Evolutionary conservation across 92 coral and sea anemone species (phyloP).

Genomic region (Isaurus tuberculatus): DNA sequence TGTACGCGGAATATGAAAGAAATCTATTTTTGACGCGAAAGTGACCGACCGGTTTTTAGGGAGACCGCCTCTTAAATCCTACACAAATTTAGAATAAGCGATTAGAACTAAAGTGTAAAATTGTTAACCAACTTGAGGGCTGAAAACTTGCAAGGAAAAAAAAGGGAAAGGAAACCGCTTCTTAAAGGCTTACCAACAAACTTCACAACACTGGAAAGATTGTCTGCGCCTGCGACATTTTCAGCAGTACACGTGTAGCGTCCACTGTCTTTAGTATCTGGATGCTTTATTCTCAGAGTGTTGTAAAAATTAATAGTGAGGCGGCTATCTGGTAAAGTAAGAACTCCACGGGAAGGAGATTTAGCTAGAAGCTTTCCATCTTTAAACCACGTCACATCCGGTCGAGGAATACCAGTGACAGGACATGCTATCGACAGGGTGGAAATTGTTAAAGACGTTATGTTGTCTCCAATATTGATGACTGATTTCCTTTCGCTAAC

Average conservation of each 20-base stretch:
- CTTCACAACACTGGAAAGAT: slow-evolving; percentile 53
- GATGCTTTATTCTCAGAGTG: slow-evolving; percentile 59
- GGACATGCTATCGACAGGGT: slow-evolving; percentile 43
- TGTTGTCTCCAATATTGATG: slow-evolving; percentile 47
- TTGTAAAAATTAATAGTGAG: slow-evolving; percentile 56
- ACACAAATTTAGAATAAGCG: too few relatives aligned
- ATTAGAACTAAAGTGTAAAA: too few relatives aligned
- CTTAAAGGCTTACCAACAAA: slow-evolving; percentile 48
- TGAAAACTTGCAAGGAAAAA: too few relatives aligned
- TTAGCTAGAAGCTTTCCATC: slow-evolving; percentile 51
- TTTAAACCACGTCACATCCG: slow-evolving; percentile 64
- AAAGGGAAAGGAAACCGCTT: neutral
- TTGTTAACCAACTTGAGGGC: too few relatives aligned
- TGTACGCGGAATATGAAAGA: too few relatives aligned
- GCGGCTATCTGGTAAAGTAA: neutral
- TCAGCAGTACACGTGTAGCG: slow-evolving; percentile 71
- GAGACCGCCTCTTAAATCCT: too few relatives aligned
- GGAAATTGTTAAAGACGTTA: slow-evolving; percentile 52
- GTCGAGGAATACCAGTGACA: slow-evolving; percentile 56
- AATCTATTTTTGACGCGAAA: too few relatives aligned
- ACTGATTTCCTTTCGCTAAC: slow-evolving; percentile 45
- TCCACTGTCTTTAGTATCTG: slow-evolving; percentile 65
- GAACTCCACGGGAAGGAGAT: slow-evolving; percentile 44
- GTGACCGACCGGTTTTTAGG: too few relatives aligned
- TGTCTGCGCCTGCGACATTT: slow-evolving; percentile 63